Evolutionary conservation across 2,888 invertebrate species (phyloP).

Genomic region (Melikaiella ostensackeni): DNA sequence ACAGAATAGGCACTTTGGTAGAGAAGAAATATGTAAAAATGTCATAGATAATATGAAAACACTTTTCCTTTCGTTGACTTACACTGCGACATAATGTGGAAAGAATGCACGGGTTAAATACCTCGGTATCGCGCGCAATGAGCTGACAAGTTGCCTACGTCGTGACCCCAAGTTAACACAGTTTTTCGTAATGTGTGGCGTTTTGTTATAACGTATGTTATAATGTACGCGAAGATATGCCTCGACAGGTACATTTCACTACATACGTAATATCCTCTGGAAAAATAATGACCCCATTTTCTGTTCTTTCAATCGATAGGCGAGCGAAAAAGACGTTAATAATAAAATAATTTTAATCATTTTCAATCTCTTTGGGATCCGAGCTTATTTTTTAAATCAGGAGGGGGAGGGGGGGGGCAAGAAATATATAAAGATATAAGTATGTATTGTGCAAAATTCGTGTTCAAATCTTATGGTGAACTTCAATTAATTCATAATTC

Average conservation of each 20-base stretch:
- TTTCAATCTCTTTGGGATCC: no score
- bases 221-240: constrained; percentile 27
- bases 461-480: neutral
- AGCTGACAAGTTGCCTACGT: constrained; percentile 31
- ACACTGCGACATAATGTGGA: constrained; percentile 9
- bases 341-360: no score
- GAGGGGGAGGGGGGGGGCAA: no score
- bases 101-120: constrained; percentile 35
- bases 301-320: neutral
- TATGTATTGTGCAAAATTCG: neutral
- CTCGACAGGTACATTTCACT: constrained; percentile 22
- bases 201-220: constrained; percentile 36
- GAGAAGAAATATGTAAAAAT: neutral
- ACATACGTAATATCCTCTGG: constrained; percentile 25
- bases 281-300: constrained; percentile 31
- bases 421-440: no score
- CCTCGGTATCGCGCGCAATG: constrained; percentile 19
- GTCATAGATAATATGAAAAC: neutral
- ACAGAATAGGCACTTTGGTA: neutral
- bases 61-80: constrained; percentile 17
- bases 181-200: constrained; percentile 29
- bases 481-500: neutral
- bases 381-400: no score
- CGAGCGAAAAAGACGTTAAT: neutral
- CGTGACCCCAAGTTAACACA: constrained; percentile 32